phyloP scores from a whole-genome alignment of 2,888 invertebrate species.

The Cecidostiba fungosa region DNA sequence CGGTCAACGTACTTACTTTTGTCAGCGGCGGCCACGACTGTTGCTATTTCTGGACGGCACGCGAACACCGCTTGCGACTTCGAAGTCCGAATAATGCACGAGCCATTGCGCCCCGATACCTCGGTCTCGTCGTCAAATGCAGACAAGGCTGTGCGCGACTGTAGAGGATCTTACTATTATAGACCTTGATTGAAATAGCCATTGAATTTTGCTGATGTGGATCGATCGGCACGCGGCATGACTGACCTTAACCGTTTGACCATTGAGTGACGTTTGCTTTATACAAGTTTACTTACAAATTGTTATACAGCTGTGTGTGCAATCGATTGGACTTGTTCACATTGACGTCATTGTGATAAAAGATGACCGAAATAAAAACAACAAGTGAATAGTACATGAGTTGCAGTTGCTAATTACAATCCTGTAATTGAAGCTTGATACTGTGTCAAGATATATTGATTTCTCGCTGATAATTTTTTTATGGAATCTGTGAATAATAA shows the following conservation, averaged over 20 bases:
- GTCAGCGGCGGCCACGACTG: background rate
- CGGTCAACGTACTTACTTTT: constrained; percentile 57
- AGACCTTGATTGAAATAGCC: background rate
- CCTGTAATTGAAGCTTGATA: too few species aligned
- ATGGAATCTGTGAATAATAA: too few species aligned
- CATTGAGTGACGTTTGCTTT: background rate
- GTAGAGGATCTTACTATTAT: background rate
- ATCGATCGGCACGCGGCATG: background rate
- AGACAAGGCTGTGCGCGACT: background rate
- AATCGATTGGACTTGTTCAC: background rate
- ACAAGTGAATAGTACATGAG: too few species aligned
- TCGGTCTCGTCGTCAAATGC: background rate
- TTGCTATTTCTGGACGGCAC: constrained; percentile 42
- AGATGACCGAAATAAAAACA: too few species aligned
- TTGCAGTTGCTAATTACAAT: too few species aligned
- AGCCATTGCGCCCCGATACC: background rate
- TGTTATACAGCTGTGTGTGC: background rate
- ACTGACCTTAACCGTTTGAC: background rate
- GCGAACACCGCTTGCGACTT: constrained; percentile 19
- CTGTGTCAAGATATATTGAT: too few species aligned
- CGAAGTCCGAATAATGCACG: background rate
- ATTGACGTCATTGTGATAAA: background rate
- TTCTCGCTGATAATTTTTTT: too few species aligned
- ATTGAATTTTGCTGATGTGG: background rate
- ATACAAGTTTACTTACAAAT: background rate